Conservation (phyloP, 1,140 invertebrate species). For the Drosophila parabipectinata region DNA sequence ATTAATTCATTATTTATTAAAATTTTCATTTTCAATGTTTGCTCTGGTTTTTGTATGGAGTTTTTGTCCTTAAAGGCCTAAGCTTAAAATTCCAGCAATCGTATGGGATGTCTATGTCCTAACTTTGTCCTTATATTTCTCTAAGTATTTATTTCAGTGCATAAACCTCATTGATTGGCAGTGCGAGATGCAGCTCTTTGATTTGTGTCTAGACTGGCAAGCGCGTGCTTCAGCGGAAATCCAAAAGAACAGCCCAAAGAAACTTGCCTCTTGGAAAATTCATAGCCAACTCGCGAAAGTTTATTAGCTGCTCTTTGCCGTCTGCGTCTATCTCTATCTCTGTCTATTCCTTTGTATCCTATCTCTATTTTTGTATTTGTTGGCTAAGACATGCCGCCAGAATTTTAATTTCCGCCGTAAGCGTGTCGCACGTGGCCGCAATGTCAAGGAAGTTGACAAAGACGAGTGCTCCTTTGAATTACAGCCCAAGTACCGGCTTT, state of each 20-base stretch:
- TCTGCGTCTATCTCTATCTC: constrained; percentile 22
- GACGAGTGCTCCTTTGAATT: constrained; percentile 39
- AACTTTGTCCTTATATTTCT: too few relatives aligned
- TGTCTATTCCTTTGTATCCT: constrained; percentile 23
- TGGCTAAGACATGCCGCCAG: constrained; percentile 48
- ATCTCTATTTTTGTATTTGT: constrained; percentile 16
- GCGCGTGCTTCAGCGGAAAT: constrained; percentile 42
- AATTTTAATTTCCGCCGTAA: constrained; percentile 75
- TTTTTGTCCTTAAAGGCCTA: too few relatives aligned
- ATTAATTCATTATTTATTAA: background rate
- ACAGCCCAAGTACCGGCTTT: constrained; percentile 26
- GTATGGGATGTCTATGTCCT: too few relatives aligned
- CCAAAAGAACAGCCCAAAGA: constrained; percentile 18
- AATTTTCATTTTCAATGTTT: background rate
- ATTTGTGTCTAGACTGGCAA: constrained; percentile 67
- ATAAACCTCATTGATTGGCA: constrained; percentile 46
- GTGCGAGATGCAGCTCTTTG: constrained; percentile 61
- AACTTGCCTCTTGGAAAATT: constrained; percentile 44
- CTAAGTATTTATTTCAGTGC: background rate
- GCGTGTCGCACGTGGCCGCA: constrained; percentile 51
- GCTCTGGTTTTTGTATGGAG: too few relatives aligned
- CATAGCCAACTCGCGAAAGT: constrained; percentile 46
- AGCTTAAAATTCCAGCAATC: too few relatives aligned
- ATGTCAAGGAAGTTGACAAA: constrained; percentile 54
- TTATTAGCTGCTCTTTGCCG: constrained; percentile 48